Base-by-base conservation (phyloP, 1,140 invertebrate genomes). In the Druon quercuslanigerum region DNA sequence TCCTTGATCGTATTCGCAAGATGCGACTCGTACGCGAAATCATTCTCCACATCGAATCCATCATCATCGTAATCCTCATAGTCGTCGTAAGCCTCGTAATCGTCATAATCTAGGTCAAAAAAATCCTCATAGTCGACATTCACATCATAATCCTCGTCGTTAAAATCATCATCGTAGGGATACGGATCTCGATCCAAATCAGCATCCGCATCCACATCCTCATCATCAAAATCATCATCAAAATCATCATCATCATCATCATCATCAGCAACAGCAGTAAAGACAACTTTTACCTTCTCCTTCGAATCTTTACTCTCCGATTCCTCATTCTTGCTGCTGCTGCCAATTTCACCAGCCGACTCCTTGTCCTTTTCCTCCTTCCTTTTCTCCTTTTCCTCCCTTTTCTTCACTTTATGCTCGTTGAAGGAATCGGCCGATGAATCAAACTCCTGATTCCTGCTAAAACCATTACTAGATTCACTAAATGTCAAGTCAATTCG, bases 11-110 rank as follows among this genome's bases (percentile, higher is more conserved):
- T 40, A 9, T 66, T 33, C 14, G 60, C 60, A 1, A 66, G 25
- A 66, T 66, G 13, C 2, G 60, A 40, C n/a, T 66, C 60, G 14
- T 40, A 25, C 6, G 40, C 25, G 40, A 66, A 66, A 40, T 66
- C 60, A 40, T 66, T 33, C 8, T 66, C 60, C 8, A 66, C 60
- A n/a, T 66, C 60, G 40, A 66, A 40, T n/a, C 20, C 60, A 40
- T 66, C 25, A 33, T 33, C 57, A 33, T 33, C 20, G 13, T 66
- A 33, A 66, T 66, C 60, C 14, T 66, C 20, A 40, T 66, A n/a
- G n/a, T 66, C 60, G 16, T 40, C 12, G 25, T 66, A 66, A n/a
- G 16, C 60, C n/a, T 66, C 33, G 25, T 40, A 66, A 40, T 66
- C 25, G 14, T 40, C 57, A 33, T 60, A 40, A 8, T 66, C 60